Evolutionary conservation across 2,113 vertebrate genomes (phyloP).

Genomic region (Amazona guildingii): DNA sequence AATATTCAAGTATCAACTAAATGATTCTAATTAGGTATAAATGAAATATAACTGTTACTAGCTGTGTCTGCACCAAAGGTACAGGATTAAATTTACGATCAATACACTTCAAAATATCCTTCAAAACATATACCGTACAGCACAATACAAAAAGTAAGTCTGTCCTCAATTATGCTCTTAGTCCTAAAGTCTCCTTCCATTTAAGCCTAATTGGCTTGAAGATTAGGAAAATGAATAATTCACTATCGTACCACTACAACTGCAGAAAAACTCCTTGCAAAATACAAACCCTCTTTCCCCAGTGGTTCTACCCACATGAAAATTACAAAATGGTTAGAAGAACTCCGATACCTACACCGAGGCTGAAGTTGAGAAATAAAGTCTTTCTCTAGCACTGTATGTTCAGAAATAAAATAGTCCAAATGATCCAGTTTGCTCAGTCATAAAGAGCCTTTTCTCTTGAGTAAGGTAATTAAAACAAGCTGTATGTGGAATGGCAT

Average conservation of each 20-base stretch:
- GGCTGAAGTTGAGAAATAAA: not conserved
- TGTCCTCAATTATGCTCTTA: not conserved
- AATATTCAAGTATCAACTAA: not conserved
- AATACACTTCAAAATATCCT: not conserved
- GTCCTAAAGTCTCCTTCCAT: not conserved
- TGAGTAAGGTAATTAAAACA: not conserved
- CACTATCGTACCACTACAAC: not conserved
- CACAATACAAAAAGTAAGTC: not conserved
- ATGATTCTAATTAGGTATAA: not conserved
- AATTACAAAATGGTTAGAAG: not conserved
- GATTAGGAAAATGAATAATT: not conserved
- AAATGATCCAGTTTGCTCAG: not conserved
- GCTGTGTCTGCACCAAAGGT: not conserved
- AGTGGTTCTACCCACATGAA: not conserved
- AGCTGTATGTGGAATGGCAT: not conserved
- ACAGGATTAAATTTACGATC: not conserved
- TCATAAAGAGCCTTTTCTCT: not conserved
- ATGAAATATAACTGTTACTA: not conserved
- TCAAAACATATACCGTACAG: not conserved
- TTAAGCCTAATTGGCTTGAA: not conserved
- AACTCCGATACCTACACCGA: not conserved
- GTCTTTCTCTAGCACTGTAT: not conserved
- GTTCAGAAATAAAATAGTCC: not conserved
- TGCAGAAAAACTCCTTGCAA: not conserved
- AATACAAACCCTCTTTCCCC: not conserved